Base-by-base conservation (phyloP, 2,888 invertebrate species). In the Thera obeliscata region DNA sequence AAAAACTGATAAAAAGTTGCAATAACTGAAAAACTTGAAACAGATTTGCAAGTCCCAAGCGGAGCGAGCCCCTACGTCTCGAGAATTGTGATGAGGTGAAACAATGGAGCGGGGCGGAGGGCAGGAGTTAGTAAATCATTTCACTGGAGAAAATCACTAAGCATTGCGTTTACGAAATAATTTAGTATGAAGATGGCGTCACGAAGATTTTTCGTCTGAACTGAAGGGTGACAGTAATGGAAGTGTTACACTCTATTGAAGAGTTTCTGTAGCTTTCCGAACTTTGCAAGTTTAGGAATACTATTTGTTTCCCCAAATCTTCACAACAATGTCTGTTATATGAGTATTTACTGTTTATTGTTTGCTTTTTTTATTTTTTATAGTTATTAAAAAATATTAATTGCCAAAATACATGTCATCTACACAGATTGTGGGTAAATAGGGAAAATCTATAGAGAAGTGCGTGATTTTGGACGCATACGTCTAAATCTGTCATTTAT, bases 41-140 rank as follows among this genome's bases (percentile, higher is more conserved):
- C 72, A 70, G 67, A 72, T 12, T 63, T n/a, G 12, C 56, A 61
- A 69, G 75, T 60, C 46, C 66, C 69, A 73, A 72, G 67, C 61
- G 61, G 72, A 77, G 70, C 74, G 75, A 72, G 70, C 76, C 71
- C 73, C 64, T 74, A 75, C 82, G 85, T 80, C 80, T 78, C 67
- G 78, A 78, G 85, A 86, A 85, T 87, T 74, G 82, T 79, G 83
- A 88, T 85, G 85, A 86, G 86, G 81, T 79, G 76, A 82, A 85
- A 86, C 87, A 86, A 86, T 83, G 80, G 78, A 74, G 72, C 72
- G 74, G 76, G 75, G 73, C 74, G 77, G 74, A 70, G 73, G 77
- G 77, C 76, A 78, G 78, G 74, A 82, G 83, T 82, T 82, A 81
- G 78, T 86, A 87, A 87, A 86, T 87, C 83, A 84, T 80, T 81